Conservation (phyloP, 1,140 invertebrate species). For the Andrena cerasifolii region DNA sequence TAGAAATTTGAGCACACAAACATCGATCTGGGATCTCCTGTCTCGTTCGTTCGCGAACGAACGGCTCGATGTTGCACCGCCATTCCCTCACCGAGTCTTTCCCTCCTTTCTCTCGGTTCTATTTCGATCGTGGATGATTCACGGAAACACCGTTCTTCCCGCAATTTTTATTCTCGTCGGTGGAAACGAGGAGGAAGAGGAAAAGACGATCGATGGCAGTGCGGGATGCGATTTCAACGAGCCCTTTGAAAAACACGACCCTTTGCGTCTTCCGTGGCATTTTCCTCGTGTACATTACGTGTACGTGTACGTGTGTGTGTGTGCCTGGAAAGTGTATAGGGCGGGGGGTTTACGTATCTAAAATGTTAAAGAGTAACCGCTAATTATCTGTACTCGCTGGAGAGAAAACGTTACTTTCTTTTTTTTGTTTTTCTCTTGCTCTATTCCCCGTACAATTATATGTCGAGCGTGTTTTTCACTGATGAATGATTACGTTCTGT, state of each 20-base stretch:
- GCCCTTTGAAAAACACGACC: conserved; percentile 18
- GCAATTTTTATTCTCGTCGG: neutral
- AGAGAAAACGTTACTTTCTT: conserved; percentile 24
- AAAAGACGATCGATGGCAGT: conserved; percentile 39
- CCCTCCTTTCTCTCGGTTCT: neutral
- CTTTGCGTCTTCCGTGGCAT: conserved; percentile 2
- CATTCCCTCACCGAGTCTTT: conserved; percentile 11
- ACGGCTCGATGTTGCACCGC: neutral
- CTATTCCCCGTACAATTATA: conserved; percentile 15
- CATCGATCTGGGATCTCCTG: conserved; percentile 57
- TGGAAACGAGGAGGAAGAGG: conserved; percentile 12
- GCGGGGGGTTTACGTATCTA: conserved; percentile 45
- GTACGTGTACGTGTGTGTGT: neutral
- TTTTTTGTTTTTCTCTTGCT: neutral
- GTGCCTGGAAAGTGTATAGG: conserved; percentile 21
- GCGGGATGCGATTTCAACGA: conserved; percentile 36
- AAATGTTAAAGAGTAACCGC: conserved; percentile 29
- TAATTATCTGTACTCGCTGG: conserved; percentile 26
- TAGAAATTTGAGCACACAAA: conserved; percentile 76
- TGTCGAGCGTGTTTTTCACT: conserved; percentile 3
- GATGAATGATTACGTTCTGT: conserved; percentile 5
- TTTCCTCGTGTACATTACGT: neutral
- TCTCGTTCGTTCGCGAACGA: conserved; percentile 30
- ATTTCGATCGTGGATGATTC: neutral
- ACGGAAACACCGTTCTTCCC: neutral